These are phyloP conservation scores for Mesoclemmys tuberculata DNA, from an alignment of 2,113 vertebrate genomes.

Conservation along the genomic window DNA sequence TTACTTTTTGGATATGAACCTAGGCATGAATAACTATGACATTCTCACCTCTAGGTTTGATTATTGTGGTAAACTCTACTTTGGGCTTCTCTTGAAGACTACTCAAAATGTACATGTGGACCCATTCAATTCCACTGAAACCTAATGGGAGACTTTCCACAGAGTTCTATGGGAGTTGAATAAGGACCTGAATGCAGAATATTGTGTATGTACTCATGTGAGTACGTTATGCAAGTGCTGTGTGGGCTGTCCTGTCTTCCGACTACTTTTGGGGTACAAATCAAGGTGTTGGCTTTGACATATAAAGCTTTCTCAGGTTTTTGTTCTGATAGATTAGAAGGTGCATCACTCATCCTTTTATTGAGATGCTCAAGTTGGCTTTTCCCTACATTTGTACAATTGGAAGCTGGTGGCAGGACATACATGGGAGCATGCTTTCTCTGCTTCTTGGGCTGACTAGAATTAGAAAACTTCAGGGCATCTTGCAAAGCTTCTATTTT, in stretches of 20 bases:
- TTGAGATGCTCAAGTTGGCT: background rate
- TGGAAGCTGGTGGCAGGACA: background rate
- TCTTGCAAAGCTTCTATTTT: background rate
- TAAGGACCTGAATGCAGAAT: background rate
- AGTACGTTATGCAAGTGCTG: background rate
- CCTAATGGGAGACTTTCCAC: background rate
- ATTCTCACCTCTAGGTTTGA: background rate
- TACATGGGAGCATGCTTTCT: background rate
- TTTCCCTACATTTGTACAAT: background rate
- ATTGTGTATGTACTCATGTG: background rate
- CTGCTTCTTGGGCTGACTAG: background rate
- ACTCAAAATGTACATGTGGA: background rate
- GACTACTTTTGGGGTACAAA: background rate
- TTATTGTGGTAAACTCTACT: background rate
- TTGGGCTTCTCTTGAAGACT: background rate
- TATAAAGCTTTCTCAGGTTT: background rate
- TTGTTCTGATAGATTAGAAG: background rate
- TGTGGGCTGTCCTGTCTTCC: background rate
- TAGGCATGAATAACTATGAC: background rate
- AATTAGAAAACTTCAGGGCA: background rate
- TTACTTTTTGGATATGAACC: background rate
- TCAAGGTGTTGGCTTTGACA: background rate
- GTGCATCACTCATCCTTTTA: background rate
- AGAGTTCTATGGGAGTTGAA: background rate
- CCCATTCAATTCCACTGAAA: background rate